Evolutionary conservation across 64 coral and sea anemone species (phyloP).

Genomic region (Stichodactyla helianthus): DNA sequence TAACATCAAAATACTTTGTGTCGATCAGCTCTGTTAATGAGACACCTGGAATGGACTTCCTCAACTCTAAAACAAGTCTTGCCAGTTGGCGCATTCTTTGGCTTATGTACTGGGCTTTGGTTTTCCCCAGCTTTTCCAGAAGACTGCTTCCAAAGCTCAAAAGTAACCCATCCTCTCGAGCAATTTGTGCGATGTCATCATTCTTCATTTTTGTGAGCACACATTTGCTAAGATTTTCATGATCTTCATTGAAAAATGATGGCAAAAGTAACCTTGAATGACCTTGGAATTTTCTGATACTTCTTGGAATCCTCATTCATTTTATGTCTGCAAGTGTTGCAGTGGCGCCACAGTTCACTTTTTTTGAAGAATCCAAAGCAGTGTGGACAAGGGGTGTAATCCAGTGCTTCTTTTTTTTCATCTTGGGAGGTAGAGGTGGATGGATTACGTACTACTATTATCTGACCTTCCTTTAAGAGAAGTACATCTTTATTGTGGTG

Average conservation of each 20-base stretch:
- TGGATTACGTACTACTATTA: slow-evolving; percentile 25
- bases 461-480: slow-evolving; percentile 8
- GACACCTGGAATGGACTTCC: not conserved
- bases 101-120: slow-evolving; percentile 15
- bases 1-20: slow-evolving; percentile 17
- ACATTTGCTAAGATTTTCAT: not conserved
- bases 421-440: not conserved
- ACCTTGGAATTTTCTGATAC: not conserved
- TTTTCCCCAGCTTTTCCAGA: slow-evolving; percentile 22
- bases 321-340: not conserved
- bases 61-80: not conserved
- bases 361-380: slow-evolving; percentile 42
- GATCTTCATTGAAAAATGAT: not conserved
- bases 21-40: not conserved
- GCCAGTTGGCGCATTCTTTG: slow-evolving; percentile 37
- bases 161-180: not conserved
- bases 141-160: not conserved
- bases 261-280: not conserved
- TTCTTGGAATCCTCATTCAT: not conserved
- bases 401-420: not conserved
- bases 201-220: slow-evolving; percentile 1
- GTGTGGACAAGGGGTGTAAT: slow-evolving; percentile 22
- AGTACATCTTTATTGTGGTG: slow-evolving; percentile 47
- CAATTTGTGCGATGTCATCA: not conserved
- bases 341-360: slow-evolving; percentile 31